Percentiles rank a stretch among this genome's conserved stretches.
phyloP scores from a whole-genome alignment of 2,113 vertebrate species.

The Podilymbus podiceps region DNA sequence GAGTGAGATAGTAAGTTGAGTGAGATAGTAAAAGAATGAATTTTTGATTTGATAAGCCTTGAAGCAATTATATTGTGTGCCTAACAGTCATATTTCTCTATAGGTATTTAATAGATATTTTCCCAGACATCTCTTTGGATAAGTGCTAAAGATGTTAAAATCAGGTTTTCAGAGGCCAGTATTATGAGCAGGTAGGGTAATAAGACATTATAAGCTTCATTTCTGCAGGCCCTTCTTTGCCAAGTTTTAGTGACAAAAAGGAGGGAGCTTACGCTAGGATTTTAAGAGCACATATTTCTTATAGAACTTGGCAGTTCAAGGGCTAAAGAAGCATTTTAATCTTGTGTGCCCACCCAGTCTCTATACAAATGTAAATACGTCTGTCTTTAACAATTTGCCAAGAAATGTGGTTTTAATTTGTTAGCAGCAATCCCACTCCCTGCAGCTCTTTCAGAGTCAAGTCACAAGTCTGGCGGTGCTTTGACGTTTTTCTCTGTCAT shows the following conservation, averaged over 20 bases:
- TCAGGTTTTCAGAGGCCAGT: background rate
- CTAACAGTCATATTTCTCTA: background rate
- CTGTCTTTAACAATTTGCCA: slow-evolving; percentile 73
- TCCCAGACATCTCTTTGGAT: background rate
- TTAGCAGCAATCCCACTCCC: slow-evolving; percentile 53
- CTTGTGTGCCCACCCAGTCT: slow-evolving; percentile 77
- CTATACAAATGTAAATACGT: slow-evolving; percentile 79
- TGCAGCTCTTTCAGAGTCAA: slow-evolving; percentile 40
- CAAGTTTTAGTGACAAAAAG: slow-evolving; percentile 16
- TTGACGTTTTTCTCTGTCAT: slow-evolving; percentile 62
- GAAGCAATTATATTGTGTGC: background rate
- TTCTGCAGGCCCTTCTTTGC: background rate
- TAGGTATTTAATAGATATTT: background rate
- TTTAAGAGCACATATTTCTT: slow-evolving; percentile 62
- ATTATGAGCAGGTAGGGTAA: background rate
- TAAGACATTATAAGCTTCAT: background rate
- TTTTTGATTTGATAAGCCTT: background rate
- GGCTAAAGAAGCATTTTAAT: slow-evolving; percentile 69
- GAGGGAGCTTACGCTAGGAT: slow-evolving; percentile 49
- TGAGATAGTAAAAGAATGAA: background rate
- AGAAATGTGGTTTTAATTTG: slow-evolving; percentile 82
- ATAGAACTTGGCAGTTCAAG: slow-evolving; percentile 76
- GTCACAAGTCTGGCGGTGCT: slow-evolving; percentile 56
- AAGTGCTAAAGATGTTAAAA: background rate
- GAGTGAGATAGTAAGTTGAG: background rate